Evolutionary conservation across 92 coral and sea anemone species (phyloP), one percentile per base, ranked within the genome.

Genomic region (Muricea muricata): DNA sequence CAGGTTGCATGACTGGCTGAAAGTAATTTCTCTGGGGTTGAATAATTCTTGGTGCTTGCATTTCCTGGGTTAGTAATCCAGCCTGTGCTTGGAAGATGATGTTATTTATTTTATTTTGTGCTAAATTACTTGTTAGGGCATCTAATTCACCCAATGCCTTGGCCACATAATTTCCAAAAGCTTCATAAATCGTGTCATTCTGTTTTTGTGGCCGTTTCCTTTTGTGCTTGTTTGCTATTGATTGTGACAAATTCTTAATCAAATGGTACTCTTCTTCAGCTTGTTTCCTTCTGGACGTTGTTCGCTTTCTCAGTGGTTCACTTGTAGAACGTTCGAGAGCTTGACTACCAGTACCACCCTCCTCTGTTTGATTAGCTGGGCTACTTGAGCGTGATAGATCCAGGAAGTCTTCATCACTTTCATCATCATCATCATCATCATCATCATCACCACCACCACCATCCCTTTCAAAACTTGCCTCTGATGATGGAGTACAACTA

Each of bases 61-160:
- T 7, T 10, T 60, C 1, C n/a, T 60, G 68, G 33, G 8, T 1
- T 6, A 60, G 20, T 30, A 60, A 29, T 23, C 68, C 68, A 21
- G 76, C 69, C 35, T 66, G 86, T 33, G 86, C 86, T 73, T 81
- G 78, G 29, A 81, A 81, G 20, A 81, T 42, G 24, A 65, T 81
- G 18, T 41, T 63, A 45, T 68, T 81, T 61, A 66, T 81, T 31
- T 54, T 47, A 48, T 81, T 18, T 45, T 81, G 86, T 4, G 86
- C 86, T 75, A 81, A 67, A 52, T 81, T 63, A 21, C 56, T n/a
- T 15, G 61, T 3, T 61, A 0, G 20, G 45, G 10, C 10, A 29
- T 81, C 86, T 24, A 76, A 39, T 29, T 76, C 81, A 40, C 66
- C 48, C 46, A 76, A 52, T 46, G 81, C 65, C 65, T 76, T 48